These are phyloP conservation scores for Thymelicus lineola DNA, from an alignment of 2,888 invertebrate species.

Conservation along the genomic window DNA sequence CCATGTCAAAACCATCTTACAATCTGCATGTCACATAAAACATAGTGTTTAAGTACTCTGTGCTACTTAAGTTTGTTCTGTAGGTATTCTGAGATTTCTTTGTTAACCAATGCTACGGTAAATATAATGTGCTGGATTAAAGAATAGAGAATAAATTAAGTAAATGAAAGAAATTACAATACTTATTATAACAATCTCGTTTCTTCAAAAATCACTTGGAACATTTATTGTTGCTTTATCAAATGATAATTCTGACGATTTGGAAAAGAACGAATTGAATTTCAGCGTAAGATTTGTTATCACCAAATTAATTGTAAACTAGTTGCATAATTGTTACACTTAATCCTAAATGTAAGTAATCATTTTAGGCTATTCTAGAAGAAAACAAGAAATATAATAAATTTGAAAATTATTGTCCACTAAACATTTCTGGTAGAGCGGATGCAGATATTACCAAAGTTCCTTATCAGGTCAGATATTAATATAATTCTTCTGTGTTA, in stretches of 20 bases:
- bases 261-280: not conserved
- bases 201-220: not conserved
- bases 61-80: no score
- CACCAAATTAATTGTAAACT: not conserved
- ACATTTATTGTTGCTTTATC: conserved; percentile 1
- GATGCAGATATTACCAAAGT: not conserved
- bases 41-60: no score
- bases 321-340: not conserved
- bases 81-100: no score
- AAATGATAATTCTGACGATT: not conserved
- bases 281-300: not conserved
- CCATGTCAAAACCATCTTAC: no score
- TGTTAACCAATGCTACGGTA: no score
- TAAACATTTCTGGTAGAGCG: not conserved
- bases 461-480: not conserved
- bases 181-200: no score
- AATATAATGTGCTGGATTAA: no score
- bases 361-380: not conserved
- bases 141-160: no score
- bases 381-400: not conserved
- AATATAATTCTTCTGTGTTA: no score
- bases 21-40: no score
- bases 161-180: no score
- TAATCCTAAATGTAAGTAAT: not conserved
- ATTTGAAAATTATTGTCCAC: not conserved